These are phyloP conservation scores for Anabas testudineus DNA, from an alignment of 2,797 vertebrate species.

Conservation along the genomic window DNA sequence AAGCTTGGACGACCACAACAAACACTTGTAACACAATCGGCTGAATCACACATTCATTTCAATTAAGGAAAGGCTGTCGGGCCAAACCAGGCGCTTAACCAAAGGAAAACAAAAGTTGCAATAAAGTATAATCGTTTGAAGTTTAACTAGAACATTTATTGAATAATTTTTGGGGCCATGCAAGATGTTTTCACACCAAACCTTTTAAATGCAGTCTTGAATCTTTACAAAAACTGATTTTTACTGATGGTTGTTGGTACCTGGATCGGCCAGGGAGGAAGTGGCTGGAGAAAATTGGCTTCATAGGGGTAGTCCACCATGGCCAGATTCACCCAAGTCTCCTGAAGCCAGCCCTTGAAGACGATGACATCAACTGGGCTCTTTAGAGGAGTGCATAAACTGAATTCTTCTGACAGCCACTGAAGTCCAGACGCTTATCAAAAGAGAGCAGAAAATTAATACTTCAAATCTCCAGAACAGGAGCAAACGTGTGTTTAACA, in stretches of 20 bases:
- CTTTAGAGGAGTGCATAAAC: constrained; percentile 88
- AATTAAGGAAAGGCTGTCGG: constrained; percentile 58
- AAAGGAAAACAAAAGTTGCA: constrained; percentile 44
- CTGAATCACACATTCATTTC: constrained; percentile 59
- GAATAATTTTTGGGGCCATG: not conserved
- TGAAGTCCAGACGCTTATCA: constrained; percentile 85
- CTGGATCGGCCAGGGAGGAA: constrained; percentile 95
- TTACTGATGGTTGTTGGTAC: constrained; percentile 73
- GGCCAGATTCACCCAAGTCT: constrained; percentile 95
- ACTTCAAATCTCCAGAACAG: too few species aligned
- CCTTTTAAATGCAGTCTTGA: not conserved
- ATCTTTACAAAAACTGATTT: too few species aligned
- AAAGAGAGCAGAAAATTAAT: constrained; percentile 5
- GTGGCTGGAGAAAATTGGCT: constrained; percentile 92
- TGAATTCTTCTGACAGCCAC: constrained; percentile 90
- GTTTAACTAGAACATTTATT: not conserved
- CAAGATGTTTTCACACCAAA: not conserved
- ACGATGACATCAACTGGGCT: constrained; percentile 63
- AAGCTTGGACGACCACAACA: constrained; percentile 69
- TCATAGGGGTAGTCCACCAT: constrained; percentile 97
- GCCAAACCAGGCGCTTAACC: constrained; percentile 49
- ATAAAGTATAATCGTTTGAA: constrained; percentile 6
- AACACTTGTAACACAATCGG: constrained; percentile 66
- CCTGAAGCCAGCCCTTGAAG: constrained; percentile 93
- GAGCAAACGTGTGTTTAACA: too few species aligned